Evolutionary conservation across 1,140 invertebrate genomes (phyloP), one percentile per base, ranked within the genome.

Genomic region (Magallana ariakensis): DNA sequence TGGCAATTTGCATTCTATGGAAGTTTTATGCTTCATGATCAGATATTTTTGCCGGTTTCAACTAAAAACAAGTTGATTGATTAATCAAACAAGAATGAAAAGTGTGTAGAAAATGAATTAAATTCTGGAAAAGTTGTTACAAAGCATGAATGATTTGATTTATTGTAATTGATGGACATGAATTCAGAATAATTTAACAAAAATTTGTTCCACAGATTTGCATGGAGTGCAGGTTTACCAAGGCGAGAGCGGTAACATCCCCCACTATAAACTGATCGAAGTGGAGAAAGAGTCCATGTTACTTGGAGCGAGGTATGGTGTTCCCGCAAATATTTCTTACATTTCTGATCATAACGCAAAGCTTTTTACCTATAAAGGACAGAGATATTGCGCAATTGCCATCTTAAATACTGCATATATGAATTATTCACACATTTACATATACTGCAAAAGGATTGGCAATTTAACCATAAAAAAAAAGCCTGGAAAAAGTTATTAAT

Each of bases 221-320:
- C 57, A 60, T 57, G 85, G 80, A 13, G 81, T 62, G 15, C 85
- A 86, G 26, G 19, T 62, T 53, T 86, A 81, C 62, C 10, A 60
- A 62, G 85, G 85, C 10, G 85, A 86, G 15, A 57, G 9, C 6
- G 58, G 60, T 22, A 81, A 53, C 62, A 6, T 19, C n/a, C 56
- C 57, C 80, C 80, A 86, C 60, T 86, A 81, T 75, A 86, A 86
- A 54, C 75, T 86, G 1, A 60, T 86, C 19, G 62, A 86, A 15
- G 81, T 58, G n/a, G 54, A 58, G 22, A 80, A 58, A 75, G 85
- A 86, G 19, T 86, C 75, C 75, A 82, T 86, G 85, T 54, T 86
- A n/a, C 53, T 86, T 15, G 85, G 85, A 62, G 85, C 75, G 60
- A 86, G 85, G 85, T 86, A 86, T 56, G 26, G 80, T 55, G 54